Evolutionary conservation across 2,888 invertebrate genomes (phyloP).

Genomic region (Electrophaes corylata): DNA sequence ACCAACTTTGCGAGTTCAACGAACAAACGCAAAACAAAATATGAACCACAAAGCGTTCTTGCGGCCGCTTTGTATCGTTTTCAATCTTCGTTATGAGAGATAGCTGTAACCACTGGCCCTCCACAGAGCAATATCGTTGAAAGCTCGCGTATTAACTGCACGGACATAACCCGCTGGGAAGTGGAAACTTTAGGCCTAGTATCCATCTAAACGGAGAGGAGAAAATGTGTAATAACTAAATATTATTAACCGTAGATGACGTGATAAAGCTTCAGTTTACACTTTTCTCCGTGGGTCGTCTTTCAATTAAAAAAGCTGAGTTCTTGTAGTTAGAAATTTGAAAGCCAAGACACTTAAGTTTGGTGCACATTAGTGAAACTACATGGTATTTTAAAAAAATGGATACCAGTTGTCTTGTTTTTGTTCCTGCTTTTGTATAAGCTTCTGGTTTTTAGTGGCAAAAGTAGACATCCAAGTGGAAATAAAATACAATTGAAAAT

Average conservation of each 20-base stretch:
- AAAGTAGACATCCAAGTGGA: no score
- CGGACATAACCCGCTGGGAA: constrained; percentile 40
- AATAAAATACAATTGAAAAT: no score
- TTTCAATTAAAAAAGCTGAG: neutral
- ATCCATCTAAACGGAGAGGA: neutral
- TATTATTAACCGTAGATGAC: neutral
- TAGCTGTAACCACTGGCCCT: constrained; percentile 64
- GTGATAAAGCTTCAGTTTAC: neutral
- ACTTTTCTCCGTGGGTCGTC: neutral
- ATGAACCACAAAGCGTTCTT: constrained; percentile 76
- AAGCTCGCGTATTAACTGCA: constrained; percentile 71
- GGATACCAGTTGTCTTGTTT: no score
- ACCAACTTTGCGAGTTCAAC: constrained; percentile 40
- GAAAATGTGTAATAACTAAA: neutral
- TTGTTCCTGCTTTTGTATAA: no score
- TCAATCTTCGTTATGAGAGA: constrained; percentile 77
- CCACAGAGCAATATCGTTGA: constrained; percentile 76
- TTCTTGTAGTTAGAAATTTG: no score
- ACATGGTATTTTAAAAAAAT: no score
- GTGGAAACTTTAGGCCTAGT: constrained; percentile 23
- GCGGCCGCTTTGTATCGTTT: constrained; percentile 76
- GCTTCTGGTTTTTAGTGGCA: no score
- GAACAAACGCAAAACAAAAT: constrained; percentile 60
- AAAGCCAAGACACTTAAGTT: no score
- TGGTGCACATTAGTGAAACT: no score